Conservation (phyloP, 2,113 vertebrate genomes). For the Vidua chalybeata region DNA sequence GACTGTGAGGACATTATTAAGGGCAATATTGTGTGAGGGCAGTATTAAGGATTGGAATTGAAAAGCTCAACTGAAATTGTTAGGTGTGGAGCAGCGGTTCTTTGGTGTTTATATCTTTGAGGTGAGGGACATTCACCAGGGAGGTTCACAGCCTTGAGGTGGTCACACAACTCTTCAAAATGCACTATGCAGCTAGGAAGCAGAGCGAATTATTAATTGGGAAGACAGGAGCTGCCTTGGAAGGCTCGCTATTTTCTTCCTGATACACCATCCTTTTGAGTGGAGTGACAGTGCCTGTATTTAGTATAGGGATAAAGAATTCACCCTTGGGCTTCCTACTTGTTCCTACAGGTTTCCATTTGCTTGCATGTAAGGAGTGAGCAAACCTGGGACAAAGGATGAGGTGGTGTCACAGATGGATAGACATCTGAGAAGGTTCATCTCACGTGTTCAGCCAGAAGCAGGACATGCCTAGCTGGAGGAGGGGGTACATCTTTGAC, state of each 20-base stretch:
- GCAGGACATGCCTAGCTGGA: neutral
- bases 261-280: neutral
- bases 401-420: neutral
- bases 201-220: neutral
- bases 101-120: neutral
- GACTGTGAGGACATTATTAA: neutral
- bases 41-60: neutral
- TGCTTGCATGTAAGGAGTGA: neutral
- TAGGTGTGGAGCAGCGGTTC: neutral
- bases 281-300: neutral
- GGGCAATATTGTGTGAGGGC: neutral
- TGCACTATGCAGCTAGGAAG: neutral
- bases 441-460: neutral
- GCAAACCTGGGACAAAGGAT: neutral
- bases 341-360: neutral
- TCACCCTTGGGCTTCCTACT: slow-evolving; percentile 1
- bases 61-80: neutral
- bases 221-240: neutral
- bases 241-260: neutral
- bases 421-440: neutral
- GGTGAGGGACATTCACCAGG: neutral
- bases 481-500: neutral
- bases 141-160: neutral
- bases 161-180: neutral
- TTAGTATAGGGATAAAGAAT: neutral